These are phyloP conservation scores for Novumbra hubbsi DNA, from an alignment of 2,797 vertebrate genomes.

Conservation along the genomic window DNA sequence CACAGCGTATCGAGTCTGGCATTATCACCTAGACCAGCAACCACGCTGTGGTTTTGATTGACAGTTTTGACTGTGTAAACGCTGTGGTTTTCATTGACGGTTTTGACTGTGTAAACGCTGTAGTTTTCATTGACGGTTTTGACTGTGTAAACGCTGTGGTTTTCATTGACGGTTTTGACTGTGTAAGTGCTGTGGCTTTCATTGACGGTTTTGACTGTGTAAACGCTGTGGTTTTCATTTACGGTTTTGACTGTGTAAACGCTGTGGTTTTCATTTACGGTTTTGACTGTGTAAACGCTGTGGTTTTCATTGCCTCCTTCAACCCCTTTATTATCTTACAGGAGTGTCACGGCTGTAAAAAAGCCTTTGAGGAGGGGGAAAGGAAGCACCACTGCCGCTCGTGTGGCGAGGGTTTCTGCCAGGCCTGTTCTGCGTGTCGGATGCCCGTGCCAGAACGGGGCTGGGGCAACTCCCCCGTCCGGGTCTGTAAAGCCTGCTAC, in stretches of 20 bases:
- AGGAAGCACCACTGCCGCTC: slow-evolving; percentile 83
- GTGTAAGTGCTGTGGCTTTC: too few species aligned
- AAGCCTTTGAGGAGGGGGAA: slow-evolving; percentile 72
- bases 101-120: too few species aligned
- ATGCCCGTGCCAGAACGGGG: slow-evolving; percentile 83
- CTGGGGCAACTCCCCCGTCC: slow-evolving; percentile 76
- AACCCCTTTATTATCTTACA: slow-evolving; percentile 31
- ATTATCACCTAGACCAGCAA: neutral
- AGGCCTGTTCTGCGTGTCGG: slow-evolving; percentile 76
- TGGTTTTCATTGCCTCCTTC: neutral
- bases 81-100: too few species aligned
- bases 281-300: neutral
- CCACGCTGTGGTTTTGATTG: too few species aligned
- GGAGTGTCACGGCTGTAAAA: slow-evolving; percentile 74
- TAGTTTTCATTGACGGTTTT: too few species aligned
- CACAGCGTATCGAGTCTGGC: neutral
- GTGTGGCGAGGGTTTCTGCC: slow-evolving; percentile 84
- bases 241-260: neutral
- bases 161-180: too few species aligned
- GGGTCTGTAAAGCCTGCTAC: slow-evolving; percentile 76
- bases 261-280: neutral
- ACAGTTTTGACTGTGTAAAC: too few species aligned
- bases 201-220: too few species aligned
- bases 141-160: too few species aligned
- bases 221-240: too few species aligned